These are phyloP conservation scores for Cettia cetti DNA, from an alignment of 2,113 vertebrate species.

Conservation along the genomic window DNA sequence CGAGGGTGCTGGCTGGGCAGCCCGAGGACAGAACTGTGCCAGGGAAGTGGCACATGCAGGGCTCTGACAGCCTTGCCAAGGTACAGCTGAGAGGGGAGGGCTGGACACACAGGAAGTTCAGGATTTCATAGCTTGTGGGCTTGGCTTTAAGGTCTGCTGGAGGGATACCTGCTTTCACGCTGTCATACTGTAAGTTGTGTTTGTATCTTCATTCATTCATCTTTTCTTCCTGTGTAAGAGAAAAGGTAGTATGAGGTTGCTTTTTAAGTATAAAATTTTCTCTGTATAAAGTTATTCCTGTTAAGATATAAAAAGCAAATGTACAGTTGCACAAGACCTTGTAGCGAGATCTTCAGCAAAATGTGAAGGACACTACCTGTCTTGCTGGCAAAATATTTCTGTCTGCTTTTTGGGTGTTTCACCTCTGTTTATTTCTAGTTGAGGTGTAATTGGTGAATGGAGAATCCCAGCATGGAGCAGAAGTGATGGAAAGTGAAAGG, in stretches of 20 bases:
- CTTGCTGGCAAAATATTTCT: neutral
- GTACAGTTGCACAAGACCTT: neutral
- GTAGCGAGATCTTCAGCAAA: neutral
- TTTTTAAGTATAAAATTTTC: neutral
- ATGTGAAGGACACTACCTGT: neutral
- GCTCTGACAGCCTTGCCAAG: neutral
- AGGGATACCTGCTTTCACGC: neutral
- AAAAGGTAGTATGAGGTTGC: neutral
- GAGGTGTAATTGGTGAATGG: neutral
- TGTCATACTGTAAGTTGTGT: neutral
- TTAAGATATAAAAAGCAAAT: neutral
- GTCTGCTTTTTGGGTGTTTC: neutral
- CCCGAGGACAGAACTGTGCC: accelerated
- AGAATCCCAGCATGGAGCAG: neutral
- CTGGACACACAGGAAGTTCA: neutral
- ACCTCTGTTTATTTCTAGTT: neutral
- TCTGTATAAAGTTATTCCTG: neutral
- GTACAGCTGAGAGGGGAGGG: neutral
- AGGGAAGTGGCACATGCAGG: accelerated
- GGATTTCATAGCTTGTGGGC: neutral
- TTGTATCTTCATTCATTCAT: neutral
- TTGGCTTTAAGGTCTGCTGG: neutral
- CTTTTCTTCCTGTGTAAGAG: neutral
- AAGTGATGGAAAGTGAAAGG: neutral
- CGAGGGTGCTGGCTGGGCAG: neutral